Conservation (phyloP, 2,888 invertebrate species). For the Yponomeuta cagnagella region DNA sequence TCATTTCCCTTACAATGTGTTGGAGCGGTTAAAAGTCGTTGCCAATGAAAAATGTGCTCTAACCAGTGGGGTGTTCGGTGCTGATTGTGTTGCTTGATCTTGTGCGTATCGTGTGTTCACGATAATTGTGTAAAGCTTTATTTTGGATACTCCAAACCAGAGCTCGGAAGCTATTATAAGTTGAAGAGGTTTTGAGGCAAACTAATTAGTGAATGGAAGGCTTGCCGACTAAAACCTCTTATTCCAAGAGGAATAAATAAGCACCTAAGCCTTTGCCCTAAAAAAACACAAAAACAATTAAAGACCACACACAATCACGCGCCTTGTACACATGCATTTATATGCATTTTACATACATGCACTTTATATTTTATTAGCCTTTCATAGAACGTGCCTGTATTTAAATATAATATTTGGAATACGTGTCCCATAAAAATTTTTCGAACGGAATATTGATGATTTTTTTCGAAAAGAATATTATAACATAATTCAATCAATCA, state of each 20-base stretch:
- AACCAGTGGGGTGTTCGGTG: slow-evolving; percentile 26
- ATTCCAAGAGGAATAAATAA: not conserved
- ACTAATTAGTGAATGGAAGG: slow-evolving; percentile 8
- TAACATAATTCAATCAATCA: too few species aligned
- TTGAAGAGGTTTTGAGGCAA: not conserved
- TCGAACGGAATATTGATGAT: too few species aligned
- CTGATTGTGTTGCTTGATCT: slow-evolving; percentile 26
- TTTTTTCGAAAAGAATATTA: too few species aligned
- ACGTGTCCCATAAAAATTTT: too few species aligned
- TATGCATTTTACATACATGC: too few species aligned
- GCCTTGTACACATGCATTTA: too few species aligned
- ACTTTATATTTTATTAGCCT: too few species aligned
- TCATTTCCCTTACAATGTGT: slow-evolving; percentile 68
- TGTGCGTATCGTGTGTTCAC: slow-evolving; percentile 33
- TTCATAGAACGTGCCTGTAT: too few species aligned
- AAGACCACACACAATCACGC: not conserved
- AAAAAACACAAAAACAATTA: not conserved
- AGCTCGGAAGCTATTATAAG: slow-evolving; percentile 31
- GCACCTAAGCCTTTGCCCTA: not conserved
- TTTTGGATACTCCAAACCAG: slow-evolving; percentile 49
- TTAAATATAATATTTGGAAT: too few species aligned
- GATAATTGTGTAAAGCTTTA: slow-evolving; percentile 51
- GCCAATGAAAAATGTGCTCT: slow-evolving; percentile 40
- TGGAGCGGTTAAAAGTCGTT: slow-evolving; percentile 58
- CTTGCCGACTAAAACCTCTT: not conserved